Conservation (phyloP, 2,888 invertebrate species). For the Graphium colonna region DNA sequence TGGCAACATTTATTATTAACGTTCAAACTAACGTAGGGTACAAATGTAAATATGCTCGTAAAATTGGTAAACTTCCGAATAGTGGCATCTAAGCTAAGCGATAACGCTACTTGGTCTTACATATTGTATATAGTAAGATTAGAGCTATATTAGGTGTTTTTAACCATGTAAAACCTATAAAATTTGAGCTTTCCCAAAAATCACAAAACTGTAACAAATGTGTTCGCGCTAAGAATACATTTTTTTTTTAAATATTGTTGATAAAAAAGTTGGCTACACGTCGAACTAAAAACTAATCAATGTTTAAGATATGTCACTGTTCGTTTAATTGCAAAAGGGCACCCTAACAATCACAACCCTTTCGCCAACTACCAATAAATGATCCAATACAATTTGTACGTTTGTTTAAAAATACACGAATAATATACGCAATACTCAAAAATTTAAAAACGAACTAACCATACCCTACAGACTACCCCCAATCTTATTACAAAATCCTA, state of each 20-base stretch:
- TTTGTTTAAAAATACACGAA: constrained; percentile 22
- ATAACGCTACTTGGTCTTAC: constrained; percentile 35
- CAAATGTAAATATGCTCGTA: neutral
- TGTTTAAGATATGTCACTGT: constrained; percentile 61
- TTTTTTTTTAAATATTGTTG: constrained; percentile 22
- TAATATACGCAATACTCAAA: constrained; percentile 11
- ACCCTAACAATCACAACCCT: constrained; percentile 60
- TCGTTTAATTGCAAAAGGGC: constrained; percentile 38
- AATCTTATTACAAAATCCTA: constrained; percentile 2
- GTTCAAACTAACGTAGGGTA: neutral
- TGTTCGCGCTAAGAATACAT: neutral
- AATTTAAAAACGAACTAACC: neutral
- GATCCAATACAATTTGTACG: constrained; percentile 38
- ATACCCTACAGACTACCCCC: constrained; percentile 13
- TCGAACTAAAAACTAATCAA: constrained; percentile 47
- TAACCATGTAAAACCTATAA: constrained; percentile 47
- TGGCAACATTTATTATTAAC: constrained; percentile 47
- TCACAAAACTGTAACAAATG: constrained; percentile 33
- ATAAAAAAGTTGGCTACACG: constrained; percentile 13
- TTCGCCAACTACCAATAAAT: constrained; percentile 36
- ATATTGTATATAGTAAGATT: constrained; percentile 5
- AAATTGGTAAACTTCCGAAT: constrained; percentile 24
- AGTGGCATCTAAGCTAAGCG: constrained; percentile 36
- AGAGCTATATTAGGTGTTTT: constrained; percentile 26
- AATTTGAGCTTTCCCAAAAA: constrained; percentile 56